Conservation (phyloP, 2,113 vertebrate species). For the Poicephalus gulielmi region DNA sequence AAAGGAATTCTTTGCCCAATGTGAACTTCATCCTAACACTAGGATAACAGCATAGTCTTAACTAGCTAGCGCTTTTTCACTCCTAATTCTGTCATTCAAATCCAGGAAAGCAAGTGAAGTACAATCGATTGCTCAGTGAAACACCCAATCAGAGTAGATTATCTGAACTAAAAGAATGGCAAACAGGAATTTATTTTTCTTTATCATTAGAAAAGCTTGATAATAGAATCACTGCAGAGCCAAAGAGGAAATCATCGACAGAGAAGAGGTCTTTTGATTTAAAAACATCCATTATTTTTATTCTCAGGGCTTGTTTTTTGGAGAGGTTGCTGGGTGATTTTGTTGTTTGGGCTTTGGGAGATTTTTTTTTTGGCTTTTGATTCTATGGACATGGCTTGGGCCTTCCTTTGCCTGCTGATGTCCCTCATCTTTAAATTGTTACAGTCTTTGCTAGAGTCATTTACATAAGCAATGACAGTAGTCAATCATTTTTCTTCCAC, state of each 20-base stretch:
- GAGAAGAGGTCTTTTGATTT: background rate
- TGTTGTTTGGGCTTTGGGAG: too few relatives aligned
- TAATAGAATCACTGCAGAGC: background rate
- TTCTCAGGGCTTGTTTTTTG: background rate
- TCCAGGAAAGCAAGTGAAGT: background rate
- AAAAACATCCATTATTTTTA: background rate
- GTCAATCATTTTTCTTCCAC: background rate
- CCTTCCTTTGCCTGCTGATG: background rate
- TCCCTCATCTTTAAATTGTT: background rate
- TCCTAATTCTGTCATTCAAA: background rate
- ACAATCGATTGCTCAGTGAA: background rate
- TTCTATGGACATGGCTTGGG: accelerated
- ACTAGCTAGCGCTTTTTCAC: background rate
- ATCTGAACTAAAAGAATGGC: background rate
- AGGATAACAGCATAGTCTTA: background rate
- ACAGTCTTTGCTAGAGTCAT: background rate
- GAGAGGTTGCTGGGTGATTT: background rate
- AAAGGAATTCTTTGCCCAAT: background rate
- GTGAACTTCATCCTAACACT: background rate
- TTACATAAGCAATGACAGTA: background rate
- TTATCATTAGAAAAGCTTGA: background rate
- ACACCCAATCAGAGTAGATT: background rate
- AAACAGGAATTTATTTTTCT: background rate
- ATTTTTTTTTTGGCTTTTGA: background rate
- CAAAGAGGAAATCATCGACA: background rate